Evolutionary conservation across 1,140 invertebrate species (phyloP).

Genomic region (Drepana arcuata): DNA sequence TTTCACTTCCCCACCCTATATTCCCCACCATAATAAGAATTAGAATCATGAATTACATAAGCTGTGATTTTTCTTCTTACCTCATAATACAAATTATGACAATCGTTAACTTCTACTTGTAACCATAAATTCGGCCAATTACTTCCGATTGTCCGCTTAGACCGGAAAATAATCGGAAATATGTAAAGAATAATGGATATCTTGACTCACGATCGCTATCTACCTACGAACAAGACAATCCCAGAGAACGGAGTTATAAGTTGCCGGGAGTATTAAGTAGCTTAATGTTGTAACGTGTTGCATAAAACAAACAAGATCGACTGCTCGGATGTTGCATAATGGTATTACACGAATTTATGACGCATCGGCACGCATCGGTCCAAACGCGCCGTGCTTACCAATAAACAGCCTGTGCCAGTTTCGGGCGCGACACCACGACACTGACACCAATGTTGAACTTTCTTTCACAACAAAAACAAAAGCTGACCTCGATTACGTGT

Average conservation of each 20-base stretch:
- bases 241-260: no score
- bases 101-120: no score
- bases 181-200: slow-evolving; percentile 9
- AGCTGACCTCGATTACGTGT: slow-evolving; percentile 23
- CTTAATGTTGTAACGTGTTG: slow-evolving; percentile 32
- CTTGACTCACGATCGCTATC: no score
- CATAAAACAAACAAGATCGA: slow-evolving; percentile 41
- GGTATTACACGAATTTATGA: slow-evolving; percentile 48
- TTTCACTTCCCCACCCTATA: slow-evolving; percentile 15
- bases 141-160: no score
- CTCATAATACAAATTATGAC: no score
- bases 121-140: no score
- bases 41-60: no score
- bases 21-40: no score
- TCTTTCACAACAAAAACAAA: slow-evolving; percentile 49
- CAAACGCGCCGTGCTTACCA: slow-evolving; percentile 35
- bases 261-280: no score
- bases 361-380: slow-evolving; percentile 34
- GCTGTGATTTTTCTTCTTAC: no score
- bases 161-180: slow-evolving; percentile 5
- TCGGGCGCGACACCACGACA: slow-evolving; percentile 32
- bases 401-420: slow-evolving; percentile 37
- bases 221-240: no score
- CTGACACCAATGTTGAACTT: slow-evolving; percentile 54
- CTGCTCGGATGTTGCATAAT: slow-evolving; percentile 48